Evolutionary conservation across 2,113 vertebrate species (phyloP).

Genomic region (Oncorhynchus tshawytscha): DNA sequence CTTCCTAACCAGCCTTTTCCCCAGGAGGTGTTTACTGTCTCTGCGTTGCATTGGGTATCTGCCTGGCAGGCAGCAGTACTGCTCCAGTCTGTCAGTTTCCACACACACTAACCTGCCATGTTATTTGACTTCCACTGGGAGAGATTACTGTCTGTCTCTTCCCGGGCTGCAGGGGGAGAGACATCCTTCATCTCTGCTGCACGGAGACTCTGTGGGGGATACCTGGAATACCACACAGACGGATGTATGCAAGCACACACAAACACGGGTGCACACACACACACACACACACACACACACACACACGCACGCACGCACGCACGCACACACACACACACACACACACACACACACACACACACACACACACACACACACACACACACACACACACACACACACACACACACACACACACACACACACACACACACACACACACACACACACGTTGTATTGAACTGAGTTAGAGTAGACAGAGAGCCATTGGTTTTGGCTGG

Average conservation of each 20-base stretch:
- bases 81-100: slow-evolving; percentile 77
- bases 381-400: no score
- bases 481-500: slow-evolving; percentile 52
- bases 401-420: no score
- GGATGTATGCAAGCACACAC: not conserved
- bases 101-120: slow-evolving; percentile 78
- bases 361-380: no score
- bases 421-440: no score
- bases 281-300: no score
- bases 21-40: slow-evolving; percentile 76
- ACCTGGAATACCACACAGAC: slow-evolving; percentile 35
- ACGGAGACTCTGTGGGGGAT: slow-evolving; percentile 41
- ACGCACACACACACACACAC: no score
- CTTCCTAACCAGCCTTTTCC: slow-evolving; percentile 71
- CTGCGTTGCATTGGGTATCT: slow-evolving; percentile 42
- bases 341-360: no score
- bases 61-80: slow-evolving; percentile 69
- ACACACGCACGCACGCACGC: no score
- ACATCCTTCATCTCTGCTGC: slow-evolving; percentile 55
- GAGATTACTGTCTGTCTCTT: slow-evolving; percentile 70
- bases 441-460: no score
- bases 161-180: slow-evolving; percentile 42
- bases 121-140: slow-evolving; percentile 75
- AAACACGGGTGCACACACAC: no score
- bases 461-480: not conserved